These are phyloP conservation scores for Indicator indicator DNA, from an alignment of 2,113 vertebrate genomes.

Conservation along the genomic window DNA sequence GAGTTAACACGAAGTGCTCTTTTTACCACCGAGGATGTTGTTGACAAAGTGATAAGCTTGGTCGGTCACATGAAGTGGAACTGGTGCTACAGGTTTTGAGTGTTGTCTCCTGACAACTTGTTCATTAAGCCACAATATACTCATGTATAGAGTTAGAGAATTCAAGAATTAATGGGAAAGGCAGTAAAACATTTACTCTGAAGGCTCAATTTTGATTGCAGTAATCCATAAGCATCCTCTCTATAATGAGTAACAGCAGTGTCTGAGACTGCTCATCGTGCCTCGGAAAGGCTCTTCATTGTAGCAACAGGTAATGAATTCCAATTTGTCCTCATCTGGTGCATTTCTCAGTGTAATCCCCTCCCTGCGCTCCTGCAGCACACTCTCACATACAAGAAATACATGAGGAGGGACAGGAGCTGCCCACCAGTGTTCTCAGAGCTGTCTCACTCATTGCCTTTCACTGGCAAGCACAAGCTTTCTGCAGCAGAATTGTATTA, in stretches of 20 bases:
- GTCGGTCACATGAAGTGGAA: neutral
- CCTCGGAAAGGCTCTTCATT: neutral
- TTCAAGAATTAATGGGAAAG: neutral
- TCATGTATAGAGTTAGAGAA: neutral
- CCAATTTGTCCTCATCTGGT: neutral
- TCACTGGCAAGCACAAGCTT: conserved; percentile 14
- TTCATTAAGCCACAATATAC: neutral
- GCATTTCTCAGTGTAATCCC: neutral
- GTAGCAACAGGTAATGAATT: neutral
- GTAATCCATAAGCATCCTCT: neutral
- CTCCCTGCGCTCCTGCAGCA: neutral
- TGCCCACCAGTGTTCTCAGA: neutral
- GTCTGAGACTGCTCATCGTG: neutral
- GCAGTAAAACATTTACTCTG: neutral
- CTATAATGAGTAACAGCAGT: neutral
- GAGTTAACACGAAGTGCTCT: accelerated
- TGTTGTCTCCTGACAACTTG: neutral
- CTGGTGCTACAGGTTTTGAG: conserved; percentile 4
- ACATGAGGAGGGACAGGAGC: neutral
- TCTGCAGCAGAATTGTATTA: neutral
- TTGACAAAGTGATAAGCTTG: neutral
- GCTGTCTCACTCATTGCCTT: neutral
- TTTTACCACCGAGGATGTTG: neutral
- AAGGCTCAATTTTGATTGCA: neutral
- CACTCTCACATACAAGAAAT: accelerated